Conservation (phyloP, 2,888 invertebrate genomes). For the Drosophila conformis region DNA sequence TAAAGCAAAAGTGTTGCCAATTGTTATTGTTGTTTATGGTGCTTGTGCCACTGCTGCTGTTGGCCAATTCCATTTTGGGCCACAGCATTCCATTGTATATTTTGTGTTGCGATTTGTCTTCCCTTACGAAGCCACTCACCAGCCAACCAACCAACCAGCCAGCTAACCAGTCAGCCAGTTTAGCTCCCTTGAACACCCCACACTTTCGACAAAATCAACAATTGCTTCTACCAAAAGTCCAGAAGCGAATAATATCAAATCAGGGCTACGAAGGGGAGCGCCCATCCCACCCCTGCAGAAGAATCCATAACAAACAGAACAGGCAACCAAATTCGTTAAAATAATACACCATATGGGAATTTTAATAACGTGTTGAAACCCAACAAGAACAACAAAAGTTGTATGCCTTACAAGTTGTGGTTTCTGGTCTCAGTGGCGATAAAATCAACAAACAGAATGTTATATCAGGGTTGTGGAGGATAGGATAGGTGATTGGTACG, state of each 20-base stretch:
- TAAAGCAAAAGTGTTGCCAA: slow-evolving; percentile 54
- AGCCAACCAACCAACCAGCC: background rate
- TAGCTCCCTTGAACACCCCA: slow-evolving; percentile 18
- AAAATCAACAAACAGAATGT: background rate
- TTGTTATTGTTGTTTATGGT: slow-evolving; percentile 34
- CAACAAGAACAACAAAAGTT: slow-evolving; percentile 9
- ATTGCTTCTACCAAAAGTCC: background rate
- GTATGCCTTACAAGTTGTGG: slow-evolving; percentile 13
- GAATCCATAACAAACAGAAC: background rate
- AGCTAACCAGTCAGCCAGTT: background rate
- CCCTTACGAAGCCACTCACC: slow-evolving; percentile 32
- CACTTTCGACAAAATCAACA: slow-evolving; percentile 6
- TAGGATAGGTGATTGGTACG: background rate
- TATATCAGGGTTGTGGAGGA: background rate
- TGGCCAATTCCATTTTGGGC: slow-evolving; percentile 75
- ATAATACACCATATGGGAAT: slow-evolving; percentile 40
- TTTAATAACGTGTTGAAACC: slow-evolving; percentile 22
- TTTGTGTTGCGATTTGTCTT: slow-evolving; percentile 66
- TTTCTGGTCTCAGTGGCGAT: slow-evolving; percentile 2
- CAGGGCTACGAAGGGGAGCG: background rate
- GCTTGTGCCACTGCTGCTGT: slow-evolving; percentile 37
- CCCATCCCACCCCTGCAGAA: background rate
- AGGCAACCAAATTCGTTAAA: slow-evolving; percentile 22
- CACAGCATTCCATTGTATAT: slow-evolving; percentile 75
- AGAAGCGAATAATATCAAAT: background rate